These are phyloP conservation scores for Coelopa pilipes DNA, from an alignment of 2,888 invertebrate species.

Conservation along the genomic window DNA sequence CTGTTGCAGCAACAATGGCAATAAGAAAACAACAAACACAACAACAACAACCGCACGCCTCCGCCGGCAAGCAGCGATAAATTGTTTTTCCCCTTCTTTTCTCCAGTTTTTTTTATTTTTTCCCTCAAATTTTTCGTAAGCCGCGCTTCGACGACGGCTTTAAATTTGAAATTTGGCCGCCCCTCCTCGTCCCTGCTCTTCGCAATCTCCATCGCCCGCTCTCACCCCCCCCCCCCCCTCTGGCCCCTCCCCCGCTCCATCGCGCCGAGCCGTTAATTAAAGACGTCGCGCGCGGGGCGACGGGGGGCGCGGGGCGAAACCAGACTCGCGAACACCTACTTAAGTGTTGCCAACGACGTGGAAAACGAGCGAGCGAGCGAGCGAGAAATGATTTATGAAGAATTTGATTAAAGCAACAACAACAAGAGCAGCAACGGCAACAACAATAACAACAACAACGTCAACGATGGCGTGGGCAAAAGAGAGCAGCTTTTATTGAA, in stretches of 20 bases:
- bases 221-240: not conserved
- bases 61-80: no score
- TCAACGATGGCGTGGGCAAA: not conserved
- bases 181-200: no score
- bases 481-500: conserved; percentile 17
- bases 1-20: no score
- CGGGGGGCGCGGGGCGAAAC: not conserved
- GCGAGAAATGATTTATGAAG: conserved; percentile 21
- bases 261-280: conserved; percentile 14
- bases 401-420: conserved; percentile 1
- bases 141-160: no score
- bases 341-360: conserved; percentile 13
- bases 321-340: conserved; percentile 9
- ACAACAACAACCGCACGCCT: no score
- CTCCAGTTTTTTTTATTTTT: no score
- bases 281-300: not conserved
- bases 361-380: not conserved
- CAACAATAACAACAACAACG: not conserved
- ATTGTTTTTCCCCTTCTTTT: no score
- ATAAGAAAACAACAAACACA: no score
- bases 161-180: no score
- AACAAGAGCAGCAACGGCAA: not conserved
- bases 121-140: no score
- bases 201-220: no score
- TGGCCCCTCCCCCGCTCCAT: not conserved